Evolutionary conservation across 64 coral and sea anemone species (phyloP).

Genomic region (Actinia tenebrosa): DNA sequence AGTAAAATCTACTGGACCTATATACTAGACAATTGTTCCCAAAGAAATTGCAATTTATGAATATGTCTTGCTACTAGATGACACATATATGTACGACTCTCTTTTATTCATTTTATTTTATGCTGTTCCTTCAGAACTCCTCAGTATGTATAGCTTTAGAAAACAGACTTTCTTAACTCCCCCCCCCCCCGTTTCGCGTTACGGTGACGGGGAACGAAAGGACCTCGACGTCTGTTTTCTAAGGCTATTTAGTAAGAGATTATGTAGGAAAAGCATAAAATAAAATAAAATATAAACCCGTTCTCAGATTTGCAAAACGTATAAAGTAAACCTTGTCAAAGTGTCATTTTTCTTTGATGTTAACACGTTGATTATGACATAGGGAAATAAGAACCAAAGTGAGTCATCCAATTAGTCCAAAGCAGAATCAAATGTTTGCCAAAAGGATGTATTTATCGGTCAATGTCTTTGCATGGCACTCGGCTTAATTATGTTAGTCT

Average conservation of each 20-base stretch:
- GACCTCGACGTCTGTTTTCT: too few species aligned
- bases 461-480: conserved; percentile 5
- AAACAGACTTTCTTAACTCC: too few species aligned
- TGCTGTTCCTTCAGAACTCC: too few species aligned
- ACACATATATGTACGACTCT: background rate
- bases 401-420: conserved; percentile 12
- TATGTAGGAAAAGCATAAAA: too few species aligned
- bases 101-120: background rate
- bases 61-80: background rate
- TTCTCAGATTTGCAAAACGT: background rate
- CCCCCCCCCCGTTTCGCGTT: too few species aligned
- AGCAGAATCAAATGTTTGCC: background rate
- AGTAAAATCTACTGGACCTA: too few species aligned
- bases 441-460: conserved; percentile 3
- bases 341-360: background rate
- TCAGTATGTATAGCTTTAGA: too few species aligned
- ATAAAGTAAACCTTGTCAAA: background rate
- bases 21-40: background rate
- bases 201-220: too few species aligned
- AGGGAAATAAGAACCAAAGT: background rate
- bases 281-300: background rate
- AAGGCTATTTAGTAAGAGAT: too few species aligned
- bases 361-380: background rate
- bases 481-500: conserved; percentile 11
- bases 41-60: background rate